phyloP scores from a whole-genome alignment of 2,797 vertebrate species.

The Lepilemur septentrionalis region DNA sequence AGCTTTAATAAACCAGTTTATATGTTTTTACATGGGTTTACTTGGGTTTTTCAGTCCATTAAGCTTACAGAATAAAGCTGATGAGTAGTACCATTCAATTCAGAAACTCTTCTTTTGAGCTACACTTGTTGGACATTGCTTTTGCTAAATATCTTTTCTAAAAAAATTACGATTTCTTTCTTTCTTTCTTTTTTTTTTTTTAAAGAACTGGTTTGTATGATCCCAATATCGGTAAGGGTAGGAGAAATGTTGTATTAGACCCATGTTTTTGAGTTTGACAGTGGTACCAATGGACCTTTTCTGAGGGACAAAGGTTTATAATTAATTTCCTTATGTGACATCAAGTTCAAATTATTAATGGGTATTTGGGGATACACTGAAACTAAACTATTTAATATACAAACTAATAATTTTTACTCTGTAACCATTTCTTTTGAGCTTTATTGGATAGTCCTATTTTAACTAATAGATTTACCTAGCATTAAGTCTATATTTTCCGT shows the following conservation, averaged over 20 bases:
- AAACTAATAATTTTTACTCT: slow-evolving; percentile 32
- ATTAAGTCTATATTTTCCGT: slow-evolving; percentile 17
- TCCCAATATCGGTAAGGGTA: not conserved
- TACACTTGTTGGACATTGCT: not conserved
- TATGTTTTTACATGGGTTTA: not conserved
- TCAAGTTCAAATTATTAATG: not conserved
- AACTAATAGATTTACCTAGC: slow-evolving; percentile 12
- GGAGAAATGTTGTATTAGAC: slow-evolving; percentile 27
- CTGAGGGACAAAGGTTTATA: not conserved
- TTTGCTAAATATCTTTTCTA: slow-evolving; percentile 29
- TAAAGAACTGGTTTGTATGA: not conserved
- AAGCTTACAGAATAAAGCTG: slow-evolving; percentile 22
- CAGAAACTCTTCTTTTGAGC: slow-evolving; percentile 39
- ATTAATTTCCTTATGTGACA: not conserved
- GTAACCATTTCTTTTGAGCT: slow-evolving; percentile 26
- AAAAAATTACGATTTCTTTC: not conserved
- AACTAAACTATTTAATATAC: slow-evolving; percentile 25
- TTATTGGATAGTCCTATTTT: not conserved
- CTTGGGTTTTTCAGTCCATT: not conserved
- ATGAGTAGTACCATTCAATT: not conserved
- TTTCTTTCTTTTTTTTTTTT: not conserved
- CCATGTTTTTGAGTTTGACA: not conserved
- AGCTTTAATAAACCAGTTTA: slow-evolving; percentile 11
- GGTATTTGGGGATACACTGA: not conserved
- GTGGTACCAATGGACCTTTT: not conserved